A percentile compares a stretch with the other conserved stretches of the same genome.
These are phyloP conservation scores for Trematomus loennbergii DNA, from an alignment of 2,113 vertebrate species.

Conservation along the genomic window DNA sequence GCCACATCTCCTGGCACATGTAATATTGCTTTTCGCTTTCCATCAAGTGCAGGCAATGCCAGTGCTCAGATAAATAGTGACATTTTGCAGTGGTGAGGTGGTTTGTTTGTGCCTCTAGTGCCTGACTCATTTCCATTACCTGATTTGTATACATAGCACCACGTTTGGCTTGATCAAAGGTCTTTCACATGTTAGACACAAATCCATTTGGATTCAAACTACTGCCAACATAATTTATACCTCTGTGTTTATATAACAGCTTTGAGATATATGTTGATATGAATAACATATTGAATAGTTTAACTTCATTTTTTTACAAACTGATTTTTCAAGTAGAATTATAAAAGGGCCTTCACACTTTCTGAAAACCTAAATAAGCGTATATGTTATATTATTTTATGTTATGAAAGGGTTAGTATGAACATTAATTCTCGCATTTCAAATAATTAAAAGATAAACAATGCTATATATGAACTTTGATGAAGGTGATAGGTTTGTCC, in stretches of 20 bases:
- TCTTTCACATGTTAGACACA: conserved; percentile 63
- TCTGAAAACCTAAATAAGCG: background rate
- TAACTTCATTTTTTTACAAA: conserved; percentile 31
- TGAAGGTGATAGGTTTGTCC: background rate
- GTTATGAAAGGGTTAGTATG: background rate
- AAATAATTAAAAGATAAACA: background rate
- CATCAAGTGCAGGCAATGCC: conserved; percentile 69
- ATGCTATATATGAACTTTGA: background rate
- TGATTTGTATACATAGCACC: conserved; percentile 74
- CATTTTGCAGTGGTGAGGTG: conserved; percentile 61
- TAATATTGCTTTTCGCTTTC: conserved; percentile 82
- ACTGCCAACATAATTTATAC: conserved; percentile 54
- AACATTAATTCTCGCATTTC: background rate
- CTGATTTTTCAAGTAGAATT: conserved; percentile 37
- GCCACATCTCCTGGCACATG: conserved; percentile 68
- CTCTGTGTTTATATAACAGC: conserved; percentile 42
- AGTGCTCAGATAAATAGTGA: conserved; percentile 71
- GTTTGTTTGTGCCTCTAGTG: conserved; percentile 63
- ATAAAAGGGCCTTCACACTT: background rate
- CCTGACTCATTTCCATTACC: conserved; percentile 47
- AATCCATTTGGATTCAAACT: conserved; percentile 68
- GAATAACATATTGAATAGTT: conserved; percentile 29
- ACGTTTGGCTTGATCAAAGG: conserved; percentile 60
- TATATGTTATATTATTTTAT: background rate
- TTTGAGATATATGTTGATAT: conserved; percentile 64